phyloP scores from a whole-genome alignment of 2,888 invertebrate genomes.

The Tipula vernalis region DNA sequence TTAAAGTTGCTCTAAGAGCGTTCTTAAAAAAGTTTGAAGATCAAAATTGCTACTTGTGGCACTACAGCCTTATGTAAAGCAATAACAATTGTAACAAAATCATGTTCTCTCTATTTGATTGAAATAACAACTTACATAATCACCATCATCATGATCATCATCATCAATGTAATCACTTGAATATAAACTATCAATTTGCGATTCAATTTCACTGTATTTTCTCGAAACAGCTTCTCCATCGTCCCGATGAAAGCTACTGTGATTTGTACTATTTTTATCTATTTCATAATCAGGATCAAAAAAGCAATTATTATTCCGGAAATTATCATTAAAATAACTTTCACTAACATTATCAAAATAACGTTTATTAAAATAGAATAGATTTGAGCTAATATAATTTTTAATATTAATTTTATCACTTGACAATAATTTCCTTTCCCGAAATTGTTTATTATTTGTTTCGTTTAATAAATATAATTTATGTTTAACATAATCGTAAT shows the following conservation, averaged over 20 bases:
- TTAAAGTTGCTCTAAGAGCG: too few relatives aligned
- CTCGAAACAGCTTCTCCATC: neutral
- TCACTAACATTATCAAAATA: constrained; percentile 7
- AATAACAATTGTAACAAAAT: too few relatives aligned
- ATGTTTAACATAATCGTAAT: constrained; percentile 6
- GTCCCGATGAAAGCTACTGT: neutral
- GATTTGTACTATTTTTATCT: neutral
- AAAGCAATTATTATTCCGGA: neutral
- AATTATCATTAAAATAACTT: neutral
- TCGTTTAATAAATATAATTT: neutral
- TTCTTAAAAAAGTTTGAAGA: too few relatives aligned
- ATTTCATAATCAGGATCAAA: neutral
- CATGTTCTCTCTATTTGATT: too few relatives aligned
- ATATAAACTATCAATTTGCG: neutral
- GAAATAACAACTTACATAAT: too few relatives aligned
- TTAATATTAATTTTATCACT: neutral
- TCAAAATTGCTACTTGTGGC: too few relatives aligned
- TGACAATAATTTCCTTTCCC: neutral
- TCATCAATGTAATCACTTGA: neutral
- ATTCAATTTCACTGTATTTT: neutral
- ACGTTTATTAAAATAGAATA: constrained; percentile 8
- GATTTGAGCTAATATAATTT: neutral
- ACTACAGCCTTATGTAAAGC: too few relatives aligned
- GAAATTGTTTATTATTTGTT: neutral
- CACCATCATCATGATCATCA: too few relatives aligned